Percentiles rank a stretch among this genome's conserved stretches.
Conservation (phyloP, 2,113 vertebrate genomes). For the Coptodon bakossiorum region DNA sequence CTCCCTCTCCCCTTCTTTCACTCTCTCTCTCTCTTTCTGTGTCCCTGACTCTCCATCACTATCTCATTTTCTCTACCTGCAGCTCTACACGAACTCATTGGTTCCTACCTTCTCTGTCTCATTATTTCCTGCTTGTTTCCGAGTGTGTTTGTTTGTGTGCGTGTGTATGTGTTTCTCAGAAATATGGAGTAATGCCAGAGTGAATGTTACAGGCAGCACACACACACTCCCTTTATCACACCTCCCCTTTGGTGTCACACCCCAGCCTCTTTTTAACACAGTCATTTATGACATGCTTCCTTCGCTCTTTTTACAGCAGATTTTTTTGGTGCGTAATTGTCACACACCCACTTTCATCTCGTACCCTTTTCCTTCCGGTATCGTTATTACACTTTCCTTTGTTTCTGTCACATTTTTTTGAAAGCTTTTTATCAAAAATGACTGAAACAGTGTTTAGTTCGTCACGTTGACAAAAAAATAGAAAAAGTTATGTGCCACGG, state of each 20-base stretch:
- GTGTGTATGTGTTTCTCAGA: background rate
- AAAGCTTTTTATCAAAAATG: constrained; percentile 13
- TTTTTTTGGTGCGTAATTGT: background rate
- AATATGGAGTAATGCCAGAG: constrained; percentile 12
- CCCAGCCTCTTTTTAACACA: constrained; percentile 14
- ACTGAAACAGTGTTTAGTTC: background rate
- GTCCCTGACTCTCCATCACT: background rate
- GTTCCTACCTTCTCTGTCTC: constrained; percentile 12
- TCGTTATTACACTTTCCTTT: background rate
- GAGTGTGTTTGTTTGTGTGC: background rate
- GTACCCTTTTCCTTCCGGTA: background rate
- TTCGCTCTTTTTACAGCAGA: background rate
- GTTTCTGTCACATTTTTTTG: background rate
- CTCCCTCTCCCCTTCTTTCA: constrained; percentile 12
- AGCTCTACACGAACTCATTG: background rate
- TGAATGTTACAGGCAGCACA: background rate
- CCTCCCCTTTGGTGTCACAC: constrained; percentile 12
- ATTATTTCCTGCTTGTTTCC: constrained; percentile 23
- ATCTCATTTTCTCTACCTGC: background rate
- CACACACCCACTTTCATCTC: background rate
- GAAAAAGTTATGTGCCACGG: background rate
- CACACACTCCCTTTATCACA: constrained; percentile 8
- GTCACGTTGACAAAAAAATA: background rate
- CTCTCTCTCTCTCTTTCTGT: background rate
- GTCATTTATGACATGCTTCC: constrained; percentile 4